A percentile compares a stretch with the other conserved stretches of the same genome.
phyloP scores from a whole-genome alignment of 2,888 invertebrate genomes.

The Pyrrhosoma nymphula region DNA sequence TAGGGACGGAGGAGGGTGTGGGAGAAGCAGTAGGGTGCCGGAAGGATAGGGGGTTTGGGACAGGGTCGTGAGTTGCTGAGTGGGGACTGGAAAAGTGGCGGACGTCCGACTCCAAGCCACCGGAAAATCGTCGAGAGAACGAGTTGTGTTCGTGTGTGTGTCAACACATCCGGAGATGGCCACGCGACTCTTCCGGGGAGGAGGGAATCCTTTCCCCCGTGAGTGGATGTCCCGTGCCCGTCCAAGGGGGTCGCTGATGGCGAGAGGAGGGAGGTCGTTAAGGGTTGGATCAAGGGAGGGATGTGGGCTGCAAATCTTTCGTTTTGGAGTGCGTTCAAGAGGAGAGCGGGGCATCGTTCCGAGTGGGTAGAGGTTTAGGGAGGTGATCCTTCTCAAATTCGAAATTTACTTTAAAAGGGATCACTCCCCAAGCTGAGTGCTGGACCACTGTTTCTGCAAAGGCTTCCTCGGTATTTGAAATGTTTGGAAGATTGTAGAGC shows the following conservation, averaged over 20 bases:
- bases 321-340: not conserved
- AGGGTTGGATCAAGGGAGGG: slow-evolving; percentile 1
- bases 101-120: slow-evolving; percentile 54
- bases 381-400: not conserved
- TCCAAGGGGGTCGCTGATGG: not conserved
- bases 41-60: not conserved
- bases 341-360: not conserved
- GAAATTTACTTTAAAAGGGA: not conserved
- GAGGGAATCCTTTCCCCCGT: not conserved
- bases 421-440: not conserved
- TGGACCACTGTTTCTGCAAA: too few species aligned
- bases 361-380: not conserved
- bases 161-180: slow-evolving; percentile 62
- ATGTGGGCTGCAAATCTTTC: not conserved
- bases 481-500: too few species aligned
- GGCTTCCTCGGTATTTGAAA: too few species aligned
- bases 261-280: not conserved
- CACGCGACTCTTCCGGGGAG: slow-evolving; percentile 60
- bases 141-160: slow-evolving; percentile 1
- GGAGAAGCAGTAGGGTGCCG: slow-evolving; percentile 1
- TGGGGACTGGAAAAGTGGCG: slow-evolving; percentile 23
- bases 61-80: not conserved
- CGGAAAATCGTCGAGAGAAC: slow-evolving; percentile 63
- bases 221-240: not conserved
- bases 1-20: not conserved